Percentiles rank a stretch among this genome's conserved stretches.
phyloP scores from a whole-genome alignment of 1,140 invertebrate species.

The Andrena cerasifolii region DNA sequence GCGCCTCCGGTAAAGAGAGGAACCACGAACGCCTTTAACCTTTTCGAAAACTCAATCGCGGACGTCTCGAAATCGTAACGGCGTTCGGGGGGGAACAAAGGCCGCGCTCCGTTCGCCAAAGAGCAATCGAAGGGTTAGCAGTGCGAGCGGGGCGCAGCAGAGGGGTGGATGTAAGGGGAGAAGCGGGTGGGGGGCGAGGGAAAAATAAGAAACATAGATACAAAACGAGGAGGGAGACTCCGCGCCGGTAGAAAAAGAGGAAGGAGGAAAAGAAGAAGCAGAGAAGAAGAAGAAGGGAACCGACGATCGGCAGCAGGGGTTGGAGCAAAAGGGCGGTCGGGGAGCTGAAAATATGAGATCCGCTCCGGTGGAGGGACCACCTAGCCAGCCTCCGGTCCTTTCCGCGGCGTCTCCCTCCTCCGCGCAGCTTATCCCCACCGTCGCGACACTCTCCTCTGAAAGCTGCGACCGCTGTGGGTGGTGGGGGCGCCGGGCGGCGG shows the following conservation, averaged over 20 bases:
- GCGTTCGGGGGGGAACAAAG: slow-evolving; percentile 29
- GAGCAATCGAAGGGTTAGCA: slow-evolving; percentile 50
- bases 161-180: neutral
- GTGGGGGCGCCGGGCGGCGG: slow-evolving; percentile 58
- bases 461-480: slow-evolving; percentile 58
- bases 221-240: slow-evolving; percentile 26
- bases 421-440: slow-evolving; percentile 64
- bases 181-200: neutral
- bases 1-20: neutral
- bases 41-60: slow-evolving; percentile 12
- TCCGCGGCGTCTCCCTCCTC: slow-evolving; percentile 67
- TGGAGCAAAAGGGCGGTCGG: slow-evolving; percentile 78
- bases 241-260: slow-evolving; percentile 55
- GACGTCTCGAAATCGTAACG: slow-evolving; percentile 43
- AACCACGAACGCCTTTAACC: slow-evolving; percentile 10
- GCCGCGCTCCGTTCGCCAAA: slow-evolving; percentile 27
- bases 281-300: slow-evolving; percentile 67
- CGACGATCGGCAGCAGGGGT: slow-evolving; percentile 82
- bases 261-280: slow-evolving; percentile 63
- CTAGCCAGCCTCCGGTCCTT: slow-evolving; percentile 81
- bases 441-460: slow-evolving; percentile 47
- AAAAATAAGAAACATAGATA: slow-evolving; percentile 52
- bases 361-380: slow-evolving; percentile 76
- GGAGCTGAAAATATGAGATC: slow-evolving; percentile 79
- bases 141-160: neutral